These are phyloP conservation scores for Oscheius sp. DNA, from an alignment of 2,888 invertebrate genomes.

Conservation along the genomic window DNA sequence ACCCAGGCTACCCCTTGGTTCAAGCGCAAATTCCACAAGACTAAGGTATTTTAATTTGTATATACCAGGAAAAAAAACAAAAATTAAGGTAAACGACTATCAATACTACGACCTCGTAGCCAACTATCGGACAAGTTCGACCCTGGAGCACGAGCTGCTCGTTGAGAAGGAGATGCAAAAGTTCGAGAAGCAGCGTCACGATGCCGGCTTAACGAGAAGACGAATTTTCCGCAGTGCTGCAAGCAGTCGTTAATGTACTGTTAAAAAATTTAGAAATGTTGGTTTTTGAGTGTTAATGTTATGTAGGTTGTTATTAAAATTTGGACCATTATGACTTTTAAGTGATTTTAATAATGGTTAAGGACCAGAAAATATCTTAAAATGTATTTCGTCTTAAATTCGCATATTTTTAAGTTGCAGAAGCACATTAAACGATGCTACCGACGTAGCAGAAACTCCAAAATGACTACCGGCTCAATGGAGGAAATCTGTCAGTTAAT, in stretches of 20 bases:
- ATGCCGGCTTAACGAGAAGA: constrained; percentile 64
- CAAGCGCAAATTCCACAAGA: constrained; percentile 68
- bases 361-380: neutral
- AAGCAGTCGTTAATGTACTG: constrained; percentile 31
- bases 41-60: constrained; percentile 43
- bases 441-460: constrained; percentile 7
- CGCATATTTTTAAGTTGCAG: neutral
- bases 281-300: constrained; percentile 12
- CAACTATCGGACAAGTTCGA: constrained; percentile 62
- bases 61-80: neutral
- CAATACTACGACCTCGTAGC: constrained; percentile 68
- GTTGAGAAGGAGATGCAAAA: constrained; percentile 57
- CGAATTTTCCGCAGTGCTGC: constrained; percentile 65
- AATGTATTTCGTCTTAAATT: neutral
- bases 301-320: constrained; percentile 10
- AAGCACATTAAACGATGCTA: constrained; percentile 1
- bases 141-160: constrained; percentile 63
- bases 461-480: constrained; percentile 3
- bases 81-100: constrained; percentile 58
- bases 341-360: neutral
- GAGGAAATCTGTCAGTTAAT: constrained; percentile 5
- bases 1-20: constrained; percentile 66
- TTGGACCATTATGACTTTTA: neutral
- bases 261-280: neutral
- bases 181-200: constrained; percentile 59